Evolutionary conservation across 2,797 vertebrate genomes (phyloP), one percentile per base, ranked within the genome.

Genomic region (Sphenodon punctatus): DNA sequence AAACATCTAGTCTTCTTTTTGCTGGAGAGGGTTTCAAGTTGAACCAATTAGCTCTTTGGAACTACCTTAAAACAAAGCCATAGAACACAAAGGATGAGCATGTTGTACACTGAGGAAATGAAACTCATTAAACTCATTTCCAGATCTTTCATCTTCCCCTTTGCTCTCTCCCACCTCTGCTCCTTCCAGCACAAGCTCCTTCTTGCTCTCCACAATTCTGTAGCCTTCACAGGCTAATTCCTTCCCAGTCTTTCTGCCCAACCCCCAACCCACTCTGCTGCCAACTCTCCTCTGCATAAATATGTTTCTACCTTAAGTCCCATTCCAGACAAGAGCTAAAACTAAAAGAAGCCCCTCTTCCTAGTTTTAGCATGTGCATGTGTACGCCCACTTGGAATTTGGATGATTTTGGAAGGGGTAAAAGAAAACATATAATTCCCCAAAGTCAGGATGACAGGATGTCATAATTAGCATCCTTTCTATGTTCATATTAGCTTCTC

Each of bases 21-120:
- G 20, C 61, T 72, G 68, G 58, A 83, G 67, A 82, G 56, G 82
- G 41, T 71, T 73, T 67, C 48, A 83, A 32, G 51, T 45, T n/a
- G 30, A 32, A 70, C 48, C 46, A 51, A 13, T 67, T 80, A 11
- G 38, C 66, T 15, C 51, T 53, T 49, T 80, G 51, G 56, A 79
- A 58, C 56, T 82, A 38, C 51, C 32, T 78, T 74, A 49, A 23
- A 69, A 34, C 61, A 64, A 59, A 51, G 41, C 48, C 80, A 85
- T 49, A 56, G 48, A 81, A 74, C 23, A n/a, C 2, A 70, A n/a
- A 76, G 71, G 67, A 75, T 36, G 46, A 67, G 32, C 2, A 1
- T 56, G 8, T 61, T 63, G 25, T 3, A n/a, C 1, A 1, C 20
- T 70, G 12, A 36, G n/a, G n/a, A 87, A 70, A 45, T 43, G 1